These are phyloP conservation scores for Theodoxus fluviatilis DNA, from an alignment of 2,888 invertebrate species.

Conservation along the genomic window DNA sequence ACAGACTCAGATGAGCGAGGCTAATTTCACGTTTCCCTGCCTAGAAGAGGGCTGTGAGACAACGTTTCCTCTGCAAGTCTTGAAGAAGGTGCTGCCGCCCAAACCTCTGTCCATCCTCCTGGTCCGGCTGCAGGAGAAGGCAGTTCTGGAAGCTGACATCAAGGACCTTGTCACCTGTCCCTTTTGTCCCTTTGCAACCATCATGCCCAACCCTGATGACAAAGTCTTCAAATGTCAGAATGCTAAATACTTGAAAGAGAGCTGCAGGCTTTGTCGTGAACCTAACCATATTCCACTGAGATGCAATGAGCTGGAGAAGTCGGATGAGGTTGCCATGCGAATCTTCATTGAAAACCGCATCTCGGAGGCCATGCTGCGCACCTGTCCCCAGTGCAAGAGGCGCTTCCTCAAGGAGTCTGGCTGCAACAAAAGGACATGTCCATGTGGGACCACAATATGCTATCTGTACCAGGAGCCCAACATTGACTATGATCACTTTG, in stretches of 20 bases:
- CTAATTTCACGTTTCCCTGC: conserved; percentile 68
- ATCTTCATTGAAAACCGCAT: conserved; percentile 70
- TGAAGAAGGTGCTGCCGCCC: conserved; percentile 66
- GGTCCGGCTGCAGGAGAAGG: conserved; percentile 68
- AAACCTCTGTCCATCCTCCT: conserved; percentile 49
- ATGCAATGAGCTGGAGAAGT: conserved; percentile 60
- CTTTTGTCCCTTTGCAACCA: conserved; percentile 71
- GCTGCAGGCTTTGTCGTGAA: conserved; percentile 70
- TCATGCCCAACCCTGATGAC: conserved; percentile 65
- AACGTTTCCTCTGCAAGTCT: conserved; percentile 51
- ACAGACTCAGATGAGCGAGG: too few species aligned
- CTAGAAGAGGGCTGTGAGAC: conserved; percentile 61
- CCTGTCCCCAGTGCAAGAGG: conserved; percentile 56
- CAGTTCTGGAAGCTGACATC: conserved; percentile 69
- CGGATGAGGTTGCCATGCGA: conserved; percentile 56
- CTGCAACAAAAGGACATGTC: conserved; percentile 65
- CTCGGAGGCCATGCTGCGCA: conserved; percentile 60
- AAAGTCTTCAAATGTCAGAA: conserved; percentile 70
- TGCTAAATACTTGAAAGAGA: conserved; percentile 70
- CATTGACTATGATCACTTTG: conserved; percentile 70
- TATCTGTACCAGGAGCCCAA: conserved; percentile 63
- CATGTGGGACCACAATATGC: conserved; percentile 60
- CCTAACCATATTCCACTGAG: conserved; percentile 69
- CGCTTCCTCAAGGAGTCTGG: conserved; percentile 54
- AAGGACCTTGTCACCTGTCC: conserved; percentile 71